Evolutionary conservation across 2,113 vertebrate genomes (phyloP).

Genomic region (Campylorhamphus procurvoides): DNA sequence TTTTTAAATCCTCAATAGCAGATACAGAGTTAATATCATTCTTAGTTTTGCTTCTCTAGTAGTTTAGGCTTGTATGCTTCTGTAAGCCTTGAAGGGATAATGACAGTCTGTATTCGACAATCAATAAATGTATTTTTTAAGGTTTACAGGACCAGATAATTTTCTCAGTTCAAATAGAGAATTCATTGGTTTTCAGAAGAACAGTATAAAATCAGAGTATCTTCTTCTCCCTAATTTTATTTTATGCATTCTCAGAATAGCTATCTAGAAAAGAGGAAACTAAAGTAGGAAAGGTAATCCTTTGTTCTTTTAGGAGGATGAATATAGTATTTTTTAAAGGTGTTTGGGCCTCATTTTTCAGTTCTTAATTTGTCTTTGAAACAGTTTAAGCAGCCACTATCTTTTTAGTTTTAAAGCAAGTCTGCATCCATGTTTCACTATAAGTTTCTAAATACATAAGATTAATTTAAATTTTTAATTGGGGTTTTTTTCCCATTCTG

Average conservation of each 20-base stretch:
- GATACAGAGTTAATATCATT: not conserved
- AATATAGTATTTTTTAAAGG: not conserved
- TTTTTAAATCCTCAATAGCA: not conserved
- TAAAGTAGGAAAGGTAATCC: not conserved
- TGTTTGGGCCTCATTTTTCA: not conserved
- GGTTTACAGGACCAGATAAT: not conserved
- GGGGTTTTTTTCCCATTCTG: accelerated
- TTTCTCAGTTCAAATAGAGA: not conserved
- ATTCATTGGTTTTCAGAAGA: not conserved
- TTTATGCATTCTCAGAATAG: not conserved
- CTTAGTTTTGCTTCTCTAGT: not conserved
- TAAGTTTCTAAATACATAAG: not conserved
- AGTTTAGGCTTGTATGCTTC: not conserved
- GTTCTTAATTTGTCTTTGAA: not conserved
- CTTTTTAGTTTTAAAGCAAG: not conserved
- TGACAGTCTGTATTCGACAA: not conserved
- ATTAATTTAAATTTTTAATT: not conserved
- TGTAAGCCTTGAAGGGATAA: not conserved
- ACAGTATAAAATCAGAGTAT: not conserved
- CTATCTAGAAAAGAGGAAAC: not conserved
- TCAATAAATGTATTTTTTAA: not conserved
- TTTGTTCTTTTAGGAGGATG: not conserved
- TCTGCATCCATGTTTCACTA: not conserved
- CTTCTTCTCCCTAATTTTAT: not conserved
- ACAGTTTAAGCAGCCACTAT: not conserved